A percentile compares a stretch with the other conserved stretches of the same genome.
Evolutionary conservation across 2,888 invertebrate genomes (phyloP).

Genomic region (Apocheima hispidaria): DNA sequence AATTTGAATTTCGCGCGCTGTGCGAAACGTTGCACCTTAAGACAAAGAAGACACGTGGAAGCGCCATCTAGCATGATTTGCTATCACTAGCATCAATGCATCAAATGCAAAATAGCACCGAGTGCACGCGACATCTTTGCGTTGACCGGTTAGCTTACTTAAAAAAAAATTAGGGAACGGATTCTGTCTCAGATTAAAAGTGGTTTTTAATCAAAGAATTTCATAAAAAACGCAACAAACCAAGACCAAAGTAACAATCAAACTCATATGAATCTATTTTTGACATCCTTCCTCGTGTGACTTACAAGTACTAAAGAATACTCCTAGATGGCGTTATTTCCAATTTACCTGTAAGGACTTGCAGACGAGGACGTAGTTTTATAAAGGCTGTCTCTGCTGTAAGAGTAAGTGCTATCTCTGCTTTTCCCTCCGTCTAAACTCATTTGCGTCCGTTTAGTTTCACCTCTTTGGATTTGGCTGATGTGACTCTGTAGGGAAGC

Average conservation of each 20-base stretch:
- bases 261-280: too few species aligned
- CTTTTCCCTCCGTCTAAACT: slow-evolving; percentile 36
- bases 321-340: slow-evolving; percentile 4
- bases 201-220: too few species aligned
- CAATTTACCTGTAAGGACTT: slow-evolving; percentile 55
- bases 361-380: slow-evolving; percentile 61
- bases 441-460: slow-evolving; percentile 27
- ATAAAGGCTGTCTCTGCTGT: slow-evolving; percentile 59
- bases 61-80: background rate
- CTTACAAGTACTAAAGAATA: background rate
- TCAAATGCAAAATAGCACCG: background rate
- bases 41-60: too few species aligned
- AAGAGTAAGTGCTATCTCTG: slow-evolving; percentile 53
- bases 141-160: too few species aligned
- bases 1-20: too few species aligned
- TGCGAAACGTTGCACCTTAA: too few species aligned
- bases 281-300: too few species aligned
- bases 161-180: too few species aligned
- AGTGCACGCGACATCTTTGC: too few species aligned
- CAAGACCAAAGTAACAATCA: too few species aligned
- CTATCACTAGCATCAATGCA: background rate
- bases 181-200: too few species aligned
- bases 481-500: slow-evolving; percentile 60
- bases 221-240: too few species aligned
- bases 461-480: slow-evolving; percentile 29